Evolutionary conservation across 2,113 vertebrate species (phyloP), one percentile per base, ranked within the genome.

Genomic region (Alces alces): DNA sequence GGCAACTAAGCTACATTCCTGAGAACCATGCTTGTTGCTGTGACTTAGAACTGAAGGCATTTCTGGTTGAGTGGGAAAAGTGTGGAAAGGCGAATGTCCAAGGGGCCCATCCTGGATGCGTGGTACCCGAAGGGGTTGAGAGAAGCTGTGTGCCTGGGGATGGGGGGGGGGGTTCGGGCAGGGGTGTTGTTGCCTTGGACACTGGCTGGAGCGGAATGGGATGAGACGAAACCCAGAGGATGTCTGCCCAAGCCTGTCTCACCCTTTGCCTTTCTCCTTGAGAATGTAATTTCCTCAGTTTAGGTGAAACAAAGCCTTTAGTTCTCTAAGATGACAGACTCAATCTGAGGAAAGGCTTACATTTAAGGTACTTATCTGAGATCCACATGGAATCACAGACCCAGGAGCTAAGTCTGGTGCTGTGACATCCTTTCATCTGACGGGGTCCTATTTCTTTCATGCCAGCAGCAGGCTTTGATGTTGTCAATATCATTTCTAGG

Each of bases 91-190:
- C 11, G 13, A 2, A 43, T 30, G 30, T n/a, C 50, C 14, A 0
- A 6, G 28, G 43, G 12, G 7, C 8, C 6, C 2, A 0, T 36
- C 15, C n/a, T 30, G 7, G 2, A 2, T 13, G 12, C 5, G 5
- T 39, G 36, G 58, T 7, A 0, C 12, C 76, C 23, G 2, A 33
- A 13, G 2, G 33, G 64, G 2, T 33, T 4, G 21, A 60, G 58
- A 33, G 3, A 36, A 47, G 1, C 19, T 16, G 1, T 3, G 17
- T 54, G 36, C 9, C n/a, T 70, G 36, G 39, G 23, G 73, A 21
- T 10, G 4, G 5, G 0, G 1, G 64, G 4, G 5, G 0, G 1
- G 64, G 21, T 70, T 70, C n/a, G 15, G 85, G 33, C 4, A 2
- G 1, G 19, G 17, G 8, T 11, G 2, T 30, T 43, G 6, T 17